Base-by-base conservation (phyloP, 2,888 invertebrate genomes). In the Taenaris catops region DNA sequence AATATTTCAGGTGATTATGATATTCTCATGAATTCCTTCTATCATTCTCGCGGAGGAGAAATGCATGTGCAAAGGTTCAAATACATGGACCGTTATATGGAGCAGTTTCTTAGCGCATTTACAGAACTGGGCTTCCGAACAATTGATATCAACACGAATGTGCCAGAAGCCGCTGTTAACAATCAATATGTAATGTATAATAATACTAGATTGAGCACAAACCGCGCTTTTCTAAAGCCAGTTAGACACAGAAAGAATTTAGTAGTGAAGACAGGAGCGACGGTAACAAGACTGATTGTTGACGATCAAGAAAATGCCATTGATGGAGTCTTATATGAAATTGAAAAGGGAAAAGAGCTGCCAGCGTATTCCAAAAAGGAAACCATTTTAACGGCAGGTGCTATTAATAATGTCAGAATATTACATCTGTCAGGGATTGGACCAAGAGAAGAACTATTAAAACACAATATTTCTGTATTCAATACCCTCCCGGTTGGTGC, bases 1-100 rank as follows among this genome's bases (percentile, higher is more conserved):
- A n/a, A n/a, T n/a, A 14, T 72, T 64, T 7, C 50, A 87, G 87
- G 83, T 61, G 86, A 87, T 51, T 83, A 84, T 53, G 87, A 87
- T 36, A 59, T 83, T 6, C 53, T 81, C 1, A 74, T 80, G 63
- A 84, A 87, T 58, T 74, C 80, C 3, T 65, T 70, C 43, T 78
- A 76, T 57, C 87, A 87, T 53, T 63, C 84, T 2, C 74, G 83
- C 9, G 83, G 81, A 1, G 87, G 87, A 17, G 83, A 86, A 46
- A 62, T 87, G 67, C 81, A 70, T 39, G 65, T 86, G 8, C 79
- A 86, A 49, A 67, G 74, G 39, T 81, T 86, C 45, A 84, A 86
- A 45, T 55, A 84, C 46, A 55, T 62, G 1, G 87, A 87, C 53
- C 63, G 68, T 8, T 69, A 72, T 44, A 72, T 81, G 44, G 86